A percentile compares a stretch with the other conserved stretches of the same genome.
Conservation (phyloP, 1,140 invertebrate species). For the Euura lappo region DNA sequence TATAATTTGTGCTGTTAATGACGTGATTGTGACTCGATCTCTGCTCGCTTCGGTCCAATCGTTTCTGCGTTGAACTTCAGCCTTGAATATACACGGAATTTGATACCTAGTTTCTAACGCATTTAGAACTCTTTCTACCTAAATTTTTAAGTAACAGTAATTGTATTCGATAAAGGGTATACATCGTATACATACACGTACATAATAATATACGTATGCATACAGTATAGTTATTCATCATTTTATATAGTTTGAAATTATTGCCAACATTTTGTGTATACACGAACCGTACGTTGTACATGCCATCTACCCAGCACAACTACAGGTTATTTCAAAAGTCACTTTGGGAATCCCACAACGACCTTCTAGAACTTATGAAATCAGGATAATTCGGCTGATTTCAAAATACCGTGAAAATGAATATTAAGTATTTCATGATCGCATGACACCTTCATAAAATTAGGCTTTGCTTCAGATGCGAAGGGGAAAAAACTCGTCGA, state of each 20-base stretch:
- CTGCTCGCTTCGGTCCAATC: background rate
- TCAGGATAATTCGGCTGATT: too few species aligned
- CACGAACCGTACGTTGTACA: constrained; percentile 1
- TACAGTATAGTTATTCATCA: constrained; percentile 7
- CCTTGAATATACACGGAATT: background rate
- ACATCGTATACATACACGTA: constrained; percentile 12
- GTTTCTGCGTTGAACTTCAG: background rate
- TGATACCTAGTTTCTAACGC: background rate
- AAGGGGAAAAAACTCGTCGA: too few species aligned
- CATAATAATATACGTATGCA: background rate
- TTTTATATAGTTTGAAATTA: constrained; percentile 15
- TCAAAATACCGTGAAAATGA: background rate
- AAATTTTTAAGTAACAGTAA: background rate
- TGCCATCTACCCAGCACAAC: constrained; percentile 6
- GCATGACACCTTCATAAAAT: too few species aligned
- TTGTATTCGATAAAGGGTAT: background rate
- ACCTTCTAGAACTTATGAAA: background rate
- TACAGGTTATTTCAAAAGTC: constrained; percentile 5
- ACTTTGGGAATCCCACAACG: background rate
- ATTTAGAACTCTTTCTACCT: constrained; percentile 6
- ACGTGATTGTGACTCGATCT: background rate
- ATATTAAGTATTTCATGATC: too few species aligned
- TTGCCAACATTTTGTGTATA: constrained; percentile 20
- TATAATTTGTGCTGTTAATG: background rate
- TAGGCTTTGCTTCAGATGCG: too few species aligned